Evolutionary conservation across 92 coral and sea anemone genomes (phyloP), one percentile per base, ranked within the genome.

Genomic region (Heteractis magnifica): DNA sequence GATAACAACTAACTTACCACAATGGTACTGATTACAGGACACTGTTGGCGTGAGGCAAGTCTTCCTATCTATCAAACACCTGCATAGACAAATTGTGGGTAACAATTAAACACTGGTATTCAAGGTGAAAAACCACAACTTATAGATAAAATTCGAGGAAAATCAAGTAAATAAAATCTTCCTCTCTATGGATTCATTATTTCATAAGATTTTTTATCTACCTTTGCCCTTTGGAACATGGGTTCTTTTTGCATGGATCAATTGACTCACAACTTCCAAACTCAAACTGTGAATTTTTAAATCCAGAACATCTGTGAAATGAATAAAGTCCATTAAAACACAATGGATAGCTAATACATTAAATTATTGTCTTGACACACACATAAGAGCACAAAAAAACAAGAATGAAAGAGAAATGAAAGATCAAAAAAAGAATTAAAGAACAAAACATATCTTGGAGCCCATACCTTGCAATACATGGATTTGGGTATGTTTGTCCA

Each of bases 31-130:
- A 51, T 80, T 85, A 80, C 99, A 97, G 0, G 87, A 86, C 65
- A 90, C 90, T n/a, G 74, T 72, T 49, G 88, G 82, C 15, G 95
- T 90, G 16, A 97, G 89, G 74, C 99, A 97, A 6, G 94, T 89
- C 88, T 92, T 92, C 75, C 98, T 80, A 80, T 94, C 95, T 18
- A 94, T 85, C 65, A 93, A 88, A 84, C 99, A 97, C 87, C 99
- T 97, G 77, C 44, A 85, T 80, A 49, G 14, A 53, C 8, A 53
- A 52, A 18, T 62, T 12, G 20, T 62, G 12, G 26, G 20, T 53
- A 16, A 51, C 71, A 51, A 48, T 70, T 13, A 34, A 84, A 21
- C 12, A 62, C 44, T 34, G 49, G 49, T 53, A 56, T 49, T 44
- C 70, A 62, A 12, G 73, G 26, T 75, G 19, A 68, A 50, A 49